Base-by-base conservation (phyloP, 1,140 invertebrate genomes). In the Drosophila parabipectinata region DNA sequence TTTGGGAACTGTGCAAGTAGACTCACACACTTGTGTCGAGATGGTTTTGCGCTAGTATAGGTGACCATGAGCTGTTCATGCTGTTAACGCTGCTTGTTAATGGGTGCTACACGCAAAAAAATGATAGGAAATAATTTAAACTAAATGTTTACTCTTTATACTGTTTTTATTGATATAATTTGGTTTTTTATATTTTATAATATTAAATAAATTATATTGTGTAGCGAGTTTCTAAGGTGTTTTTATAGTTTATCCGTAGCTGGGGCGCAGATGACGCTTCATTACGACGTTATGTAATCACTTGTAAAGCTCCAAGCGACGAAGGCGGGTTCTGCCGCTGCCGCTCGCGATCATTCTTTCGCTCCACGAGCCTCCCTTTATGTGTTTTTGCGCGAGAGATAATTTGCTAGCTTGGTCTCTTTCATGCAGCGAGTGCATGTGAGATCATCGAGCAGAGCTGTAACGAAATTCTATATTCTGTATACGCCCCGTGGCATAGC, bases 61-160 rank as follows among this genome's bases (percentile, higher is more conserved):
- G 83, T 87, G 83, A 87, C 83, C 83, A 83, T 87, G 83, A 87
- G 88, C 83, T 87, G 71, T 83, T 87, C 83, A 77, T 79, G 88
- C 78, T 21, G 21, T 21, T 21, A 88, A 62, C 60, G 51, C 68
- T 73, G 51, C 56, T 51, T 34, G 41, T 28, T 64, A 45, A 15
- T 32, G 32, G 3, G 32, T 3, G 7, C 2, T 45, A 45, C 14
- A 45, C 14, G 5, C 5, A 18, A 18, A 18, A 45, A 45, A 45
- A 45, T 7, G n/a, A 32, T 9, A 14, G 39, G n/a, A 14, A 14
- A 14, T 10, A 14, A 41, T 41, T 41, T 0, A 41, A 41, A 15
- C 3, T 0, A 39, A 39, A 39, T 10, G 14, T 41, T 41, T 6
- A 28, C 5, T 6, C 26, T 28, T 7, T 28, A 0, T 6, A 28